These are phyloP conservation scores for Cephalopholis sonnerati DNA, from an alignment of 2,113 vertebrate species.

Conservation along the genomic window DNA sequence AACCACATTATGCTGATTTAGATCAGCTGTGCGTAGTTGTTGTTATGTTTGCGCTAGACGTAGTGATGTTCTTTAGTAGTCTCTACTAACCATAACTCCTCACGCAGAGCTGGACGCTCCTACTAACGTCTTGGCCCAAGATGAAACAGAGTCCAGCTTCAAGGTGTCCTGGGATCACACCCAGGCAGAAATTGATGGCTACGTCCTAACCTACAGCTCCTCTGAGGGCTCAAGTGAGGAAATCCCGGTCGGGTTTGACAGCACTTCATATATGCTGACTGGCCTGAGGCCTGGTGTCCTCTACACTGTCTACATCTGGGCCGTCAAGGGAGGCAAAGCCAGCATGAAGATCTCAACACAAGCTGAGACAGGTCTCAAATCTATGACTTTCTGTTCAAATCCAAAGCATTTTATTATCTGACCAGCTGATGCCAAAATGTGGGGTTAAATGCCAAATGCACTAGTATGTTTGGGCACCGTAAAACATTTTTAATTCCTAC, in stretches of 20 bases:
- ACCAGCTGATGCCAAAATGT: conserved; percentile 8
- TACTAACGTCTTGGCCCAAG: conserved; percentile 36
- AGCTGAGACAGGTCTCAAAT: conserved; percentile 83
- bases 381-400: conserved; percentile 19
- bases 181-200: conserved; percentile 82
- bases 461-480: neutral
- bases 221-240: conserved; percentile 79
- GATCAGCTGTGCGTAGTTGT: conserved; percentile 11
- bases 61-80: conserved; percentile 29
- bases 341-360: conserved; percentile 82
- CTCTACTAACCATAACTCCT: conserved; percentile 60
- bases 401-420: conserved; percentile 9
- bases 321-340: conserved; percentile 81
- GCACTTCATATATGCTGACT: conserved; percentile 67
- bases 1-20: neutral
- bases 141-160: conserved; percentile 82
- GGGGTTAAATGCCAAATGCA: neutral
- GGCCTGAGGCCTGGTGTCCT: conserved; percentile 84
- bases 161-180: conserved; percentile 81
- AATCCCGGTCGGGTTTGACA: conserved; percentile 77
- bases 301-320: conserved; percentile 85
- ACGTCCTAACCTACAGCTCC: conserved; percentile 85
- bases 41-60: conserved; percentile 30
- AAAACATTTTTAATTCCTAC: neutral
- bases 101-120: conserved; percentile 66